Evolutionary conservation across 1,140 invertebrate species (phyloP).

Genomic region (Lysiphlebus fabarum): DNA sequence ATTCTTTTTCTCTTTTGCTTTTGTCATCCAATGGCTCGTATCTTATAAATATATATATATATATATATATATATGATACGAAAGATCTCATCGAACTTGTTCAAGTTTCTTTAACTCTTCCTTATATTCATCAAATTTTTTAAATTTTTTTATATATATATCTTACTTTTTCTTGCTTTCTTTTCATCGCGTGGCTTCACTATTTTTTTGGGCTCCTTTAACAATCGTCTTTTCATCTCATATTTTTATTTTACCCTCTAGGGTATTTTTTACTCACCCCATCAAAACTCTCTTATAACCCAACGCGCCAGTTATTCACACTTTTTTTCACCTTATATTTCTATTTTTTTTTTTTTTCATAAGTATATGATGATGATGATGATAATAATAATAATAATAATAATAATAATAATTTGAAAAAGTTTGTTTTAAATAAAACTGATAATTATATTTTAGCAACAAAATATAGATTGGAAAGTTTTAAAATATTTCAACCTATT

Average conservation of each 20-base stretch:
- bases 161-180: conserved; percentile 6
- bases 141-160: neutral
- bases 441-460: no score
- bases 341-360: no score
- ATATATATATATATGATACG: no score
- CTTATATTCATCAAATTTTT: no score
- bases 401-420: no score
- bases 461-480: no score
- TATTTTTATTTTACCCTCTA: conserved; percentile 24
- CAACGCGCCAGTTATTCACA: conserved; percentile 28
- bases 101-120: neutral
- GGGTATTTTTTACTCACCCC: conserved; percentile 11
- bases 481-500: no score
- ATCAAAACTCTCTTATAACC: conserved; percentile 2
- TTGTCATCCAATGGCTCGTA: conserved; percentile 22
- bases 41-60: no score
- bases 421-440: no score
- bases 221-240: conserved; percentile 31
- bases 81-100: conserved; percentile 19
- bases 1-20: conserved; percentile 10
- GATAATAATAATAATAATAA: no score
- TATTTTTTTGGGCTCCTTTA: conserved; percentile 22
- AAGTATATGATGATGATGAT: no score
- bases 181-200: no score
- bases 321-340: conserved; percentile 20